Percentiles rank a stretch among this genome's conserved stretches.
phyloP scores from a whole-genome alignment of 2,888 invertebrate genomes.

The Escarpia spicata region DNA sequence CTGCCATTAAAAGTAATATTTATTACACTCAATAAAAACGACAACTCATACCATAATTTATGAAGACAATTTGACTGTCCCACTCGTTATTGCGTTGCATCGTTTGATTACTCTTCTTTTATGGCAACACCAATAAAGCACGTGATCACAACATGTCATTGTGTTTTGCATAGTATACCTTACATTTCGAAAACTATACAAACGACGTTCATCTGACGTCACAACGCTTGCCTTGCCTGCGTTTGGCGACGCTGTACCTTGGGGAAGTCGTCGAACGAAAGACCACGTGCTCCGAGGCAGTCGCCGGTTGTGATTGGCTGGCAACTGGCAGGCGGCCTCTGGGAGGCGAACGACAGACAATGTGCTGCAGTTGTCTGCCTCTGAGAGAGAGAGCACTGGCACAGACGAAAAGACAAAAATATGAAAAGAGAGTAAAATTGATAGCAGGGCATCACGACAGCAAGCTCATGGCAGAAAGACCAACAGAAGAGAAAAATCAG shows the following conservation, averaged over 20 bases:
- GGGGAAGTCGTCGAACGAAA: not conserved
- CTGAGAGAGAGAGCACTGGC: not conserved
- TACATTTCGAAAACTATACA: not conserved
- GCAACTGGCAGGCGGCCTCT: not conserved
- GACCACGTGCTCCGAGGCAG: constrained; percentile 3
- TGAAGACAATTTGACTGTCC: not conserved
- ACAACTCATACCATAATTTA: not conserved
- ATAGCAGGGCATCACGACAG: too few species aligned
- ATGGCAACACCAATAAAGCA: not conserved
- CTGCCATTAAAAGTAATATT: too few species aligned
- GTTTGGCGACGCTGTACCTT: not conserved
- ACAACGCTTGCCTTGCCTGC: not conserved
- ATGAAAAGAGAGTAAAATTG: too few species aligned
- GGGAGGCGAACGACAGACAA: not conserved
- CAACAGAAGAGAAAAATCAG: not conserved
- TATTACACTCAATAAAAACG: too few species aligned
- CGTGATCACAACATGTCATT: not conserved
- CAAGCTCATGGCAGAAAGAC: too few species aligned
- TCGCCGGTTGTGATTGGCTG: not conserved
- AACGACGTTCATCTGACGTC: not conserved
- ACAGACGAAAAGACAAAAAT: too few species aligned
- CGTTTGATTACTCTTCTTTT: not conserved
- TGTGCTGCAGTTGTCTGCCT: not conserved
- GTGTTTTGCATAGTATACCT: not conserved
- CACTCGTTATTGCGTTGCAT: not conserved